Evolutionary conservation across 2,888 invertebrate species (phyloP).

Genomic region (Coecobrya sp.): DNA sequence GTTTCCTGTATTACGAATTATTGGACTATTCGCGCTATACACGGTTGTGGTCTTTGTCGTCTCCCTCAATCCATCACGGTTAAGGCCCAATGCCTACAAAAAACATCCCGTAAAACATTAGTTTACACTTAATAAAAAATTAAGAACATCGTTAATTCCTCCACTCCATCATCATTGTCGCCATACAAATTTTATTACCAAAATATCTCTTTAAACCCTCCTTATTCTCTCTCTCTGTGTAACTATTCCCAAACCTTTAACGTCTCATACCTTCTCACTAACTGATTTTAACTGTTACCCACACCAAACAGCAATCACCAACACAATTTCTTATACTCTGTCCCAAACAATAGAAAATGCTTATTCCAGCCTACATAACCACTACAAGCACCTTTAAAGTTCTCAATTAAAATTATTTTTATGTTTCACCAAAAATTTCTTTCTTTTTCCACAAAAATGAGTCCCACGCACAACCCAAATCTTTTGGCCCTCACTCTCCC

Average conservation of each 20-base stretch:
- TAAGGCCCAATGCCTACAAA: conserved; percentile 91
- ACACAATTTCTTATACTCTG: neutral
- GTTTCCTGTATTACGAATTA: conserved; percentile 86
- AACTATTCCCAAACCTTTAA: neutral
- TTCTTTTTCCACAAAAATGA: conserved; percentile 41
- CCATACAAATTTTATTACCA: neutral
- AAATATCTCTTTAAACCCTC: neutral
- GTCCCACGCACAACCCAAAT: conserved; percentile 17
- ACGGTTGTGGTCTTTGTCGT: conserved; percentile 87
- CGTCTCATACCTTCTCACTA: neutral
- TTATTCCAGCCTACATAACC: conserved; percentile 25
- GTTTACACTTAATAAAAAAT: neutral
- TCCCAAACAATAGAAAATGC: conserved; percentile 25
- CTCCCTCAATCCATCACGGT: conserved; percentile 88
- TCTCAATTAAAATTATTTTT: conserved; percentile 47
- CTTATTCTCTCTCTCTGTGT: neutral
- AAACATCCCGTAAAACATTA: neutral
- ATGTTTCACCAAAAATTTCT: conserved; percentile 41
- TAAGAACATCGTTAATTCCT: neutral
- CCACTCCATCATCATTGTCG: neutral
- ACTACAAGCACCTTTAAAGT: conserved; percentile 18
- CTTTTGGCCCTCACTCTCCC: conserved; percentile 6
- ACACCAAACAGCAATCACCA: neutral
- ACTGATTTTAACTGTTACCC: neutral
- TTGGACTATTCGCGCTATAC: conserved; percentile 86